Evolutionary conservation across 2,797 vertebrate species (phyloP), one percentile per base, ranked within the genome.

Genomic region (Acipenser oxyrinchus): DNA sequence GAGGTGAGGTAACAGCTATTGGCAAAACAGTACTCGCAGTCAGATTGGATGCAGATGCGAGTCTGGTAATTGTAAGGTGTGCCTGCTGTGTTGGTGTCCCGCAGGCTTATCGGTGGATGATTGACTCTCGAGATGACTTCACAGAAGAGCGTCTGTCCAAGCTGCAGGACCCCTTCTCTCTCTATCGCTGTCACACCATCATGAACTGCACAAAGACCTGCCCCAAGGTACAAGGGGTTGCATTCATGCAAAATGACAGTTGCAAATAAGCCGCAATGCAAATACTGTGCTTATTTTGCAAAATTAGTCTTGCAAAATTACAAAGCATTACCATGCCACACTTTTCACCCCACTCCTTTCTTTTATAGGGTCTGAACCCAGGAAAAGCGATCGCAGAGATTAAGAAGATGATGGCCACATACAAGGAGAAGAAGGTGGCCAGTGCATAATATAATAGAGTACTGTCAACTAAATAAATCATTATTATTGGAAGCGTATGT

Each of bases 321-420:
- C 18, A 18, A 37, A 5, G 37, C 37, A 37, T 37, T 37, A 5
- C 37, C 37, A 37, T 37, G 37, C 37, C 37, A 37, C 67, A 7
- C 1, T 60, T 1, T 15, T 18, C 18, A 23, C 72, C 48, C 6
- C 23, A 52, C 8, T 67, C 53, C 48, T 37, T 11, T 68, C 51
- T 37, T 52, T 15, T 12, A 50, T 58, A 96, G 95, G 94, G 95
- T 0, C 78, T 98, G 80, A 98, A 98, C 77, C 95, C 95, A 0
- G 95, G 93, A 7, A 95, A 95, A 78, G 95, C 95, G 0, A 98
- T 98, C 6, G 93, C 94, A 0, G 94, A 97, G 80, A 96, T 98
- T 79, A 98, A 98, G 87, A 98, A 96, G 78, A 95, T 97, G 95
- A 97, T 98, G 95, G 93, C 91, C 0, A 92, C 88, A 0, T 95